Evolutionary conservation across 2,797 vertebrate species (phyloP), one percentile per base, ranked within the genome.

Genomic region (Eulemur rubriventer): DNA sequence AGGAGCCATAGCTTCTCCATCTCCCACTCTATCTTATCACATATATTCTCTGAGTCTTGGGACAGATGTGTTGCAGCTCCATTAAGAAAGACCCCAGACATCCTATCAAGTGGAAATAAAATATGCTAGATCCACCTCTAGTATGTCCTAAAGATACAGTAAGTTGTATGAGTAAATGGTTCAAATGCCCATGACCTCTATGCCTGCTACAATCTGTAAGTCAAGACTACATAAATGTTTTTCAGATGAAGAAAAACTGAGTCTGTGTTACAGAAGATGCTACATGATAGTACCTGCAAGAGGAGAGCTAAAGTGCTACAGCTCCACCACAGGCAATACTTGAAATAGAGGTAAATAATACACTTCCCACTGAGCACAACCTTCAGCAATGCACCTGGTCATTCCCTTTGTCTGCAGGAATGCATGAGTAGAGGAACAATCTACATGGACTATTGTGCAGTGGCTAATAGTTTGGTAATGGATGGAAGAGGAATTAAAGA

Each of bases 401-500:
- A n/a, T 67, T 55, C 17, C 35, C 48, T 50, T n/a, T 20, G 33
- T 28, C 18, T 46, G 5, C 11, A 67, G 46, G 59, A 20, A 57
- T 18, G 28, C 4, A 4, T 1, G 7, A 46, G 33, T 30, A n/a
- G 7, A 76, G 18, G 28, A 8, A 10, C 1, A 2, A 7, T 4
- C 48, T 38, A 20, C 1, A 0, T 22, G 18, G 6, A 30, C n/a
- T n/a, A 18, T 1, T 55, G 17, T 28, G 13, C 7, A 41, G 4
- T 41, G 72, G 7, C 17, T 38, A 41, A 59, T 13, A 18, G 7
- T 6, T 91, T 48, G 3, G 13, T 22, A 72, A 59, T 18, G 4
- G 33, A 46, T 50, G 20, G 17, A 80, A 73, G 35, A 30, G 38
- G 18, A 65, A 79, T 48, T 24, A 6, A 48, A 55, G 6, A 13